These are phyloP conservation scores for Dioctria linearis DNA, from an alignment of 2,888 invertebrate genomes.

Conservation along the genomic window DNA sequence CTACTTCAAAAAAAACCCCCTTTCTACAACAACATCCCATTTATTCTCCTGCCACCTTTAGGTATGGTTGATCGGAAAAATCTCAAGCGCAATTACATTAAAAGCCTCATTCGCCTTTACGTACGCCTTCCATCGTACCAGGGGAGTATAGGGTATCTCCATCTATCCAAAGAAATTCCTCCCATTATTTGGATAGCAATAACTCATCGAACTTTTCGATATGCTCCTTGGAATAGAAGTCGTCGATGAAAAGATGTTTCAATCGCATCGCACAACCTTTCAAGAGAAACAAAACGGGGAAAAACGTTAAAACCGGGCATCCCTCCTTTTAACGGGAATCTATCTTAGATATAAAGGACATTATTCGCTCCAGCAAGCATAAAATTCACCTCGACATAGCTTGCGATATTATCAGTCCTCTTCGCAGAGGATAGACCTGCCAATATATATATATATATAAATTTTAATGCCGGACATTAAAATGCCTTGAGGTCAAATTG, in stretches of 20 bases:
- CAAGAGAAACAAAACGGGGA: constrained; percentile 11
- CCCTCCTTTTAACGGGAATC: constrained; percentile 33
- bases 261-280: constrained; percentile 23
- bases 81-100: constrained; percentile 49
- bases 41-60: not conserved
- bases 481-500: constrained; percentile 41
- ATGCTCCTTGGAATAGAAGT: constrained; percentile 1
- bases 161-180: constrained; percentile 25
- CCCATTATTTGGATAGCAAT: constrained; percentile 47
- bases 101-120: not conserved
- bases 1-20: constrained; percentile 13
- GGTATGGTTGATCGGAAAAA: constrained; percentile 16
- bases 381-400: constrained; percentile 55
- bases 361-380: constrained; percentile 55
- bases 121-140: not conserved
- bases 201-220: constrained; percentile 45
- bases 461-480: constrained; percentile 46
- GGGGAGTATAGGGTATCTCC: constrained; percentile 12
- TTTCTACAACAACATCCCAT: not conserved
- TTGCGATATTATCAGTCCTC: constrained; percentile 18
- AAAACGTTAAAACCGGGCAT: constrained; percentile 3
- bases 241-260: constrained; percentile 43
- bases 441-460: too few species aligned
- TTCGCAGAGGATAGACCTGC: constrained; percentile 33
- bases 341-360: constrained; percentile 50